Evolutionary conservation across 2,113 vertebrate species (phyloP), one percentile per base, ranked within the genome.

Genomic region (Elgaria multicarinata): DNA sequence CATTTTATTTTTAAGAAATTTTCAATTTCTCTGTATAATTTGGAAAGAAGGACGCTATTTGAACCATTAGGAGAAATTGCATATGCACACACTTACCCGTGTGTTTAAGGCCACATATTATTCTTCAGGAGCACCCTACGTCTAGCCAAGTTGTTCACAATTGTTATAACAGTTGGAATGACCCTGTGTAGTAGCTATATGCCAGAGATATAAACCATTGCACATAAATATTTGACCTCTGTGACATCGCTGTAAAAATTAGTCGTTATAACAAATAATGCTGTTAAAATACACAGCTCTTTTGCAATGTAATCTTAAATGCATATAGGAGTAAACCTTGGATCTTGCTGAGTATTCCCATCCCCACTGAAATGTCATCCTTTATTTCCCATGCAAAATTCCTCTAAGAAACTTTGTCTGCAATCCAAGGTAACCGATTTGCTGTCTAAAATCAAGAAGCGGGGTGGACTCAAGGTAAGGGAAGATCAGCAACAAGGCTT

Each of bases 401-500:
- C 20, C 31, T 91, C 62, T 46, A 78, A 33, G n/a, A 69, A 13
- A 36, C 46, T 83, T 82, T 50, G 22, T 86, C 50, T 71, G 9
- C 24, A 62, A 69, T 67, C 77, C 76, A 92, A 98, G 98, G 97
- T 98, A 75, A 95, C 97, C 28, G 98, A 99, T 94, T 95, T 99
- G 93, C 95, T 98, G 6, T 98, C 96, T 36, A 96, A 96, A 83
- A 96, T 94, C 31, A 96, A 96, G 91, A 97, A 97, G 8, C 94
- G 95, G 0, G 97, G 97, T 5, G 98, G 98, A 0, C 97, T 98
- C 36, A 97, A 97, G 86, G 97, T 98, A 64, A 95, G 98, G 83
- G 98, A 98, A 93, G 98, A 98, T 64, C 98, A 97, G 89, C 97
- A 98, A 24, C 95, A 97, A 89, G 98, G 98, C 0, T 99, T 99